These are phyloP conservation scores for Drosophila anceps DNA, from an alignment of 2,888 invertebrate species.

Conservation along the genomic window DNA sequence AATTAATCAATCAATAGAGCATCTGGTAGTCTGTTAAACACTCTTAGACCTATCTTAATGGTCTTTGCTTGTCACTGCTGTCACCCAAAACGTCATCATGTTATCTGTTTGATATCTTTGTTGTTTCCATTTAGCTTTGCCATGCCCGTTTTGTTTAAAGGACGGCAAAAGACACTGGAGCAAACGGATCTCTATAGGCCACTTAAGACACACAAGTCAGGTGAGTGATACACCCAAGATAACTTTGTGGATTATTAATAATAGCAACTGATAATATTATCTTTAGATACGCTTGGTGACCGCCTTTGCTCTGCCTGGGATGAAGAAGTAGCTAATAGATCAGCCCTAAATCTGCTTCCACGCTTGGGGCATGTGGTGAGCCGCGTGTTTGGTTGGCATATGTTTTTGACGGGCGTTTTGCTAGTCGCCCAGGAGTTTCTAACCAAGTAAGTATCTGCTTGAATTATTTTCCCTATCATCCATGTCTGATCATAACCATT, in stretches of 20 bases:
- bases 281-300: slow-evolving; percentile 86
- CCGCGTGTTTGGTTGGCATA: slow-evolving; percentile 87
- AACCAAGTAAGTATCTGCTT: slow-evolving; percentile 83
- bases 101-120: slow-evolving; percentile 11
- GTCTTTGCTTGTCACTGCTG: background rate
- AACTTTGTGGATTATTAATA: background rate
- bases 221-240: slow-evolving; percentile 58
- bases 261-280: slow-evolving; percentile 7
- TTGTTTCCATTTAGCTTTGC: slow-evolving; percentile 88
- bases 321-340: slow-evolving; percentile 85
- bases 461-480: background rate
- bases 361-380: slow-evolving; percentile 83
- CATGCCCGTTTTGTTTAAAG: slow-evolving; percentile 90
- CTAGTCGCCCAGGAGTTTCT: slow-evolving; percentile 88
- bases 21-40: background rate
- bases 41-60: background rate
- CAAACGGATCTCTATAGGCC: slow-evolving; percentile 91
- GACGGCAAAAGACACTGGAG: slow-evolving; percentile 90
- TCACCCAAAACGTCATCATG: background rate
- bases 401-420: slow-evolving; percentile 87
- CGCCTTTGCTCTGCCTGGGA: slow-evolving; percentile 88
- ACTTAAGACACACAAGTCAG: slow-evolving; percentile 89
- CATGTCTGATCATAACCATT: background rate
- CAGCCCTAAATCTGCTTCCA: slow-evolving; percentile 85
- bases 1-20: background rate